Conservation (phyloP, 1,140 invertebrate species). For the Habropoda laboriosa region DNA sequence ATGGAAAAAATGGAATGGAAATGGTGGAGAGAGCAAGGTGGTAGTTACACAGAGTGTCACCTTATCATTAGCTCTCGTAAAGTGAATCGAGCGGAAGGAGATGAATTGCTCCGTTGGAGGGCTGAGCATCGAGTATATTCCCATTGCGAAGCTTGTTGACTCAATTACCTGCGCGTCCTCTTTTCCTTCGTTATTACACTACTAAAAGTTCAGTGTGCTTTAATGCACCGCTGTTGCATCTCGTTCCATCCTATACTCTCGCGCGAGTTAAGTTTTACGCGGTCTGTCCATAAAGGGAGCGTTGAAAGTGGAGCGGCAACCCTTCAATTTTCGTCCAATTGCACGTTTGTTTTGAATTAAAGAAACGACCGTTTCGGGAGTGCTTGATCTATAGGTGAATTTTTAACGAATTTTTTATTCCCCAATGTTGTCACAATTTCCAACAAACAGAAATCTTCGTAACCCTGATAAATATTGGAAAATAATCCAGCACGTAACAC, state of each 20-base stretch:
- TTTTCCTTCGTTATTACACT: constrained; percentile 57
- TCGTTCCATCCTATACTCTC: background rate
- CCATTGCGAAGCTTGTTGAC: constrained; percentile 63
- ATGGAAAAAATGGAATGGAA: too few relatives aligned
- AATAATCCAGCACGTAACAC: too few relatives aligned
- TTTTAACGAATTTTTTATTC: too few relatives aligned
- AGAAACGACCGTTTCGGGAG: too few relatives aligned
- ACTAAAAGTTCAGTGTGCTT: constrained; percentile 46
- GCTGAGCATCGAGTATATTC: constrained; percentile 48
- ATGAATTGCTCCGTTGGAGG: constrained; percentile 38
- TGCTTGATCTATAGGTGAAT: too few relatives aligned
- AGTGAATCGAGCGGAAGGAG: constrained; percentile 24
- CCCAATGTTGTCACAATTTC: too few relatives aligned
- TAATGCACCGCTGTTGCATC: constrained; percentile 32
- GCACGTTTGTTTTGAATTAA: background rate
- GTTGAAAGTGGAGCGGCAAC: background rate
- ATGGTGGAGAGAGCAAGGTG: background rate
- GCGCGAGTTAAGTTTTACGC: constrained; percentile 37
- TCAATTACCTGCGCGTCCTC: constrained; percentile 59
- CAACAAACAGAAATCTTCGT: too few relatives aligned
- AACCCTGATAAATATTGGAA: too few relatives aligned
- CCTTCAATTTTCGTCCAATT: background rate
- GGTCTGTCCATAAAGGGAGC: constrained; percentile 13
- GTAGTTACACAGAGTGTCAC: background rate
- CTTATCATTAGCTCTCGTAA: background rate